Base-by-base conservation (phyloP, 2,888 invertebrate genomes). In the Trachelus tabidus region DNA sequence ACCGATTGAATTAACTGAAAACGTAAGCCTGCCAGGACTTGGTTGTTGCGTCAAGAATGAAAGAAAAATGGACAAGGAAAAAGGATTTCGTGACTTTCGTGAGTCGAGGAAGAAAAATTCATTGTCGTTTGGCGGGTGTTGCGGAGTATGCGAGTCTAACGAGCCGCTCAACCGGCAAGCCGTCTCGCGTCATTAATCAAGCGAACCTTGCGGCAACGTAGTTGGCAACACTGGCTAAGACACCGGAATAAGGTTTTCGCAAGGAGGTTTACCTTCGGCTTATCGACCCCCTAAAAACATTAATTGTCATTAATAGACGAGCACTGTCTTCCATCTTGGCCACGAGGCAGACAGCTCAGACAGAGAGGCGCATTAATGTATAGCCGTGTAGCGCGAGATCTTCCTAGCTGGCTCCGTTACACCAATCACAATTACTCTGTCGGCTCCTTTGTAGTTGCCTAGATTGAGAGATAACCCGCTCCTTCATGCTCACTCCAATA, bases 401-500 rank as follows among this genome's bases (percentile, higher is more conserved):
- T 81, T 80, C 79, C 81, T 80, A 76, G 81, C 81, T 78, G 81
- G 84, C 83, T 87, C 84, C 84, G 86, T 87, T 87, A 86, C 86
- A 87, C 87, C 85, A 83, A 86, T 85, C 84, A 85, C 87, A 85
- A 86, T 85, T 85, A 86, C 84, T 85, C 83, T 76, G 85, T 83
- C 85, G 84, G 85, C 80, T 82, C 80, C 86, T 86, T 87, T 88
- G 86, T 85, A 78, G 81, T 79, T 80, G 79, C 76, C 77, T 83
- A 86, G 87, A 89, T 89, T 88, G 88, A 89, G 87, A 87, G 88
- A 88, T 89, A 89, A 89, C 82, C 82, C 83, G 81, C 85, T 85
- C 83, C 82, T 86, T 85, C 84, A 83, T 84, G 84, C 82, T 83
- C 83, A 83, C 84, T 87, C 84, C 84, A 86, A 89, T 88, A 89